phyloP scores from a whole-genome alignment of 2,888 invertebrate species.

The Hipparchia semele region DNA sequence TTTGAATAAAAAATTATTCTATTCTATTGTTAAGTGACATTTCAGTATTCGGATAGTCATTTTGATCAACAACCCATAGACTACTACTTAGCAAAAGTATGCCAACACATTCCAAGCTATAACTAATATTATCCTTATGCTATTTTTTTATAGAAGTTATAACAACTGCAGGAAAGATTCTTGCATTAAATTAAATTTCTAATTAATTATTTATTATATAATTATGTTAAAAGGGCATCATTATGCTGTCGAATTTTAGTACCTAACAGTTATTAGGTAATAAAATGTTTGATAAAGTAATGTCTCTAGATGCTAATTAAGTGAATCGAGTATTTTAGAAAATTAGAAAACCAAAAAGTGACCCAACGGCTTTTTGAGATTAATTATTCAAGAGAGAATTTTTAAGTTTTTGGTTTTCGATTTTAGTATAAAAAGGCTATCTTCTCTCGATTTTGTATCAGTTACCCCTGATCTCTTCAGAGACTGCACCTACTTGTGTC shows the following conservation, averaged over 20 bases:
- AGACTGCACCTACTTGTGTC: constrained; percentile 18
- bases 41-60: no score
- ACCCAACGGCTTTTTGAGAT: background rate
- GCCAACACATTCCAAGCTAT: no score
- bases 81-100: no score
- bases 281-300: constrained; percentile 1
- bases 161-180: background rate
- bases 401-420: constrained; percentile 20
- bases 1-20: no score
- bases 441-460: constrained; percentile 17
- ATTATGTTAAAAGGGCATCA: background rate
- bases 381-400: constrained; percentile 4
- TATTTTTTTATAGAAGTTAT: no score
- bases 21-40: no score
- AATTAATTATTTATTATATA: no score
- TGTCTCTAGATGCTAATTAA: background rate
- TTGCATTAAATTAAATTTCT: background rate
- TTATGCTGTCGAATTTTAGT: constrained; percentile 5
- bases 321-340: background rate
- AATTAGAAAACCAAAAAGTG: constrained; percentile 13
- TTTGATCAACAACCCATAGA: no score
- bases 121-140: no score
- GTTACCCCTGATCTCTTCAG: constrained; percentile 20
- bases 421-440: constrained; percentile 27
- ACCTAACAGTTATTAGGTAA: background rate